Evolutionary conservation across 1,140 invertebrate genomes (phyloP), one percentile per base, ranked within the genome.

Genomic region (Hylaeus anthracinus): DNA sequence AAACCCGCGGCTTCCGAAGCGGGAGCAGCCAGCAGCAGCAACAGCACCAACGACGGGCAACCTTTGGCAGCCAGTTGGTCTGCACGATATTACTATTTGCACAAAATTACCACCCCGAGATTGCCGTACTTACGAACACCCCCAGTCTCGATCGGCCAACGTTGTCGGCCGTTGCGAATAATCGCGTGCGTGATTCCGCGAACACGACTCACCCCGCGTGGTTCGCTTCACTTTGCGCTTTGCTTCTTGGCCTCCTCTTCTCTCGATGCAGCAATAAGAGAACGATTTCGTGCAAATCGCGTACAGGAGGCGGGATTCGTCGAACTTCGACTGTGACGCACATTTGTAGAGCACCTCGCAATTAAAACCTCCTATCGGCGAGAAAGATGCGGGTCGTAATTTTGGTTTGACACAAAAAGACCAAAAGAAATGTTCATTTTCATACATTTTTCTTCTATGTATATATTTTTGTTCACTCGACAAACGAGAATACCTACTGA

Each of bases 21-120:
- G 14, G 63, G 37, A 26, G 48, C 8, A 15, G 55, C 66, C 26
- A 48, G 72, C 60, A 75, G 72, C 79, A 82, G 72, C 72, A 74
- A 74, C 61, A 81, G 65, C 71, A 74, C 55, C 61, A 78, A 56
- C 67, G 69, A 72, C 76, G 64, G 26, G 69, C 60, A 75, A 78
- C 63, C 69, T 83, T 86, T 72, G 66, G 83, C 84, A 88, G 82
- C 87, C 89, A 86, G 83, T 84, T 75, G 80, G 89, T 90, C 88
- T 87, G 88, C 89, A 90, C 90, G 89, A 90, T 89, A 91, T 91
- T 91, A 90, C 88, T 91, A 90, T 91, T 91, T 91, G 89, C 89
- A 90, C 90, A 91, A 90, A 91, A 91, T 90, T 91, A 90, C 88
- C 83, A 41, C 72, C 65, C 71, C 63, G 83, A 90, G 86, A 91